Percentiles rank a stretch among this genome's conserved stretches.
Conservation (phyloP, 2,113 vertebrate species). For the Laticauda laticaudata region DNA sequence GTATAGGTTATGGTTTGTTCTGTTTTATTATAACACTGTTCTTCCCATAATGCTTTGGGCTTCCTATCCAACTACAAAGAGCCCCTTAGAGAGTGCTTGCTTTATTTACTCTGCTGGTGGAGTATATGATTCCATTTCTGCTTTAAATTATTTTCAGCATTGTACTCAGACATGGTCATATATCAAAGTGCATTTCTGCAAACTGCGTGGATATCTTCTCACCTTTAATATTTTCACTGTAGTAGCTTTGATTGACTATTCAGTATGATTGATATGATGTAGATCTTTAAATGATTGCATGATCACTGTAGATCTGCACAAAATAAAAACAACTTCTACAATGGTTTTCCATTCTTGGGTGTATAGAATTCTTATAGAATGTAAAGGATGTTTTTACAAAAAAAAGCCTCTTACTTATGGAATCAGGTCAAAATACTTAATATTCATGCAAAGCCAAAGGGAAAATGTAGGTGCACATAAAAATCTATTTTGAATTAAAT, state of each 20-base stretch:
- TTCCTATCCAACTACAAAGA: neutral
- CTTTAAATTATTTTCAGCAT: slow-evolving; percentile 62
- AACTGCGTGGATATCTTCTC: slow-evolving; percentile 23
- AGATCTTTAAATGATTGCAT: slow-evolving; percentile 48
- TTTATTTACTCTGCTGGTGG: neutral
- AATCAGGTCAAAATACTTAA: slow-evolving; percentile 43
- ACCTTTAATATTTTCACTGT: neutral
- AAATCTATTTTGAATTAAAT: slow-evolving; percentile 35
- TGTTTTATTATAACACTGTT: neutral
- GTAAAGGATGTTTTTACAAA: slow-evolving; percentile 12
- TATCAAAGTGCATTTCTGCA: slow-evolving; percentile 57
- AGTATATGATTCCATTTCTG: slow-evolving; percentile 55
- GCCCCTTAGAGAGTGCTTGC: neutral
- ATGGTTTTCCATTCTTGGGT: neutral
- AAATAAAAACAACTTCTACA: slow-evolving; percentile 54
- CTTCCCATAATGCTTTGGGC: neutral
- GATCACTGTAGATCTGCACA: slow-evolving; percentile 45
- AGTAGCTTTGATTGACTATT: slow-evolving; percentile 45
- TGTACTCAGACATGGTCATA: slow-evolving; percentile 64
- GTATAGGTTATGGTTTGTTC: neutral
- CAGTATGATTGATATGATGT: slow-evolving; percentile 55
- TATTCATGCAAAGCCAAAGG: slow-evolving; percentile 32
- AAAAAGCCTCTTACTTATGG: slow-evolving; percentile 4
- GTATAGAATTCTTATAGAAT: slow-evolving; percentile 21
- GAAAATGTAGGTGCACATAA: slow-evolving; percentile 15